Evolutionary conservation across 2,888 invertebrate species (phyloP).

Genomic region (Polyploca ridens): DNA sequence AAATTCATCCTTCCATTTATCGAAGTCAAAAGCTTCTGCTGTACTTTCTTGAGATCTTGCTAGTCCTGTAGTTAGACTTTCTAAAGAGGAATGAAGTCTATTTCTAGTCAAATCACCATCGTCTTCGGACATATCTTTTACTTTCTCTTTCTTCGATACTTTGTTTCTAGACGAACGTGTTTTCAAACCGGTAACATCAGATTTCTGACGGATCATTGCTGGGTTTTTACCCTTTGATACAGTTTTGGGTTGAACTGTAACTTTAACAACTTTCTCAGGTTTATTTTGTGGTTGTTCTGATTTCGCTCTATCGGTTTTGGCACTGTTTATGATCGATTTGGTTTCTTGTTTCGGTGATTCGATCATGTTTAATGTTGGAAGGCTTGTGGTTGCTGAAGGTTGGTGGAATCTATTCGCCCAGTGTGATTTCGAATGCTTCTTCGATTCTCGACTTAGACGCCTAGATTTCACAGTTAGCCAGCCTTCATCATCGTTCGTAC

Average conservation of each 20-base stretch:
- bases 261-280: constrained; percentile 42
- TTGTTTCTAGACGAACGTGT: constrained; percentile 68
- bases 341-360: constrained; percentile 77
- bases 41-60: constrained; percentile 76
- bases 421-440: constrained; percentile 86
- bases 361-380: constrained; percentile 88
- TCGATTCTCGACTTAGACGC: constrained; percentile 83
- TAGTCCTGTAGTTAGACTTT: constrained; percentile 72
- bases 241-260: constrained; percentile 45
- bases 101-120: constrained; percentile 68
- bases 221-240: constrained; percentile 64
- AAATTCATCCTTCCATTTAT: constrained; percentile 77
- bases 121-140: constrained; percentile 52
- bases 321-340: constrained; percentile 49
- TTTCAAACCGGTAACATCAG: constrained; percentile 85
- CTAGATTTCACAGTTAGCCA: constrained; percentile 96
- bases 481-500: constrained; percentile 86
- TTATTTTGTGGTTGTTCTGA: constrained; percentile 68
- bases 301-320: constrained; percentile 67
- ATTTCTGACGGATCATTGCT: constrained; percentile 83
- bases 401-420: constrained; percentile 92
- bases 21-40: constrained; percentile 72
- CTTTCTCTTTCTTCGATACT: constrained; percentile 66
- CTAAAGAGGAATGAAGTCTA: constrained; percentile 74
- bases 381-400: constrained; percentile 92